Conservation (phyloP, 2,113 vertebrate genomes). For the Hypocryptadius cinnamomeus region DNA sequence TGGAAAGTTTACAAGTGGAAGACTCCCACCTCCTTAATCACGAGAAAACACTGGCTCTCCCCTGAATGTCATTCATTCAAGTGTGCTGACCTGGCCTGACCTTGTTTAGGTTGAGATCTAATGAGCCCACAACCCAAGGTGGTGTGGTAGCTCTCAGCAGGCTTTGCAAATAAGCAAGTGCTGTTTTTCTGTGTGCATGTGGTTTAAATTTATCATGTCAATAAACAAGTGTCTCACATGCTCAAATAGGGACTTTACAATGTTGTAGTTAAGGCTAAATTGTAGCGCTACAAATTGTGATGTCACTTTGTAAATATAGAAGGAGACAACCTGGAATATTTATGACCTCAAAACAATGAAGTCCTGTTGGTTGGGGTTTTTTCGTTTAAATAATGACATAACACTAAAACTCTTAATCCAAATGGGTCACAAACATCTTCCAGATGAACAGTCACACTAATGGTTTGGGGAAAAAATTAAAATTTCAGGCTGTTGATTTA, state of each 20-base stretch:
- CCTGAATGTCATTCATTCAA: constrained; percentile 37
- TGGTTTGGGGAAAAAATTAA: neutral
- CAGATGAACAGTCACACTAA: neutral
- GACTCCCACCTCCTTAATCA: constrained; percentile 49
- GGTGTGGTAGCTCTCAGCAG: constrained; percentile 33
- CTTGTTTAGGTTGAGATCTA: constrained; percentile 49
- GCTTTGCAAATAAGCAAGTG: constrained; percentile 42
- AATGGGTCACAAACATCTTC: neutral
- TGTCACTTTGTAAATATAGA: constrained; percentile 1
- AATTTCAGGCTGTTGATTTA: neutral
- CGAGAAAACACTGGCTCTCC: neutral
- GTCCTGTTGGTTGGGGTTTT: neutral
- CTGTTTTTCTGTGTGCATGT: constrained; percentile 21
- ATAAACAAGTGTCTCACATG: constrained; percentile 44
- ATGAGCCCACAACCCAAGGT: constrained; percentile 30
- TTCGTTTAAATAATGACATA: neutral
- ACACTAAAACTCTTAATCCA: neutral
- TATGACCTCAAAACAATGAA: constrained; percentile 22
- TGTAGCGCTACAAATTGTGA: constrained; percentile 14
- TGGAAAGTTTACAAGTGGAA: constrained; percentile 35
- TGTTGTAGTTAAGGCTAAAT: neutral
- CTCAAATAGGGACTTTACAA: constrained; percentile 1
- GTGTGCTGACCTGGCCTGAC: constrained; percentile 38
- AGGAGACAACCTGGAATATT: constrained; percentile 7
- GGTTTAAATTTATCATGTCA: constrained; percentile 45